A percentile compares a stretch with the other conserved stretches of the same genome.
Evolutionary conservation across 2,888 invertebrate genomes (phyloP).

Genomic region (Morpho achilles): DNA sequence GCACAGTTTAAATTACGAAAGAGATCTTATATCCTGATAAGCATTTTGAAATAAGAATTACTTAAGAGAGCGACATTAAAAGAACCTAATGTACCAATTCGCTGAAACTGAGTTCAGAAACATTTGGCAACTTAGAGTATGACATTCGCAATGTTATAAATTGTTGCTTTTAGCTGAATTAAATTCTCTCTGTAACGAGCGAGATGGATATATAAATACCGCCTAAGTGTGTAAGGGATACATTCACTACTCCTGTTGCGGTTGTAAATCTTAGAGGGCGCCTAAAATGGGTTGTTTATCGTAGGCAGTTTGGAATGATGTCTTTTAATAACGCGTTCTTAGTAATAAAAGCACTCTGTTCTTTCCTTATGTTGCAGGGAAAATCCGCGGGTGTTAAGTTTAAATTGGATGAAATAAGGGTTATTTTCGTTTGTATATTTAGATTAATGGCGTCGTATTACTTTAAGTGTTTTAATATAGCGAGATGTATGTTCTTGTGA

Average conservation of each 20-base stretch:
- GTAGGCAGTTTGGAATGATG: slow-evolving; percentile 52
- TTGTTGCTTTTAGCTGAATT: slow-evolving; percentile 42
- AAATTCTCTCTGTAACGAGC: slow-evolving; percentile 30
- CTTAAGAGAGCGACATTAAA: slow-evolving; percentile 2
- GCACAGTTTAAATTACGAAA: too few relatives aligned
- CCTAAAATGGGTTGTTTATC: slow-evolving; percentile 56
- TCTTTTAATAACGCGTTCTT: slow-evolving; percentile 31
- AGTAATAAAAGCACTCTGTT: slow-evolving; percentile 41
- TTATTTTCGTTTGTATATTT: slow-evolving; percentile 19
- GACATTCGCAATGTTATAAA: slow-evolving; percentile 32
- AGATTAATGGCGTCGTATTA: slow-evolving; percentile 20
- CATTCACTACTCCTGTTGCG: slow-evolving; percentile 14
- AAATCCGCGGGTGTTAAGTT: slow-evolving; percentile 20
- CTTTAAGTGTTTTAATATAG: slow-evolving; percentile 26
- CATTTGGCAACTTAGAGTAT: slow-evolving; percentile 31
- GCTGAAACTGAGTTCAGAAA: slow-evolving; percentile 18
- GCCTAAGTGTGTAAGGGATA: slow-evolving; percentile 20
- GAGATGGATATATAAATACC: slow-evolving; percentile 17
- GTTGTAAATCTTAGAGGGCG: slow-evolving; percentile 31
- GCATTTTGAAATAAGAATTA: not conserved
- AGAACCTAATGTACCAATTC: slow-evolving; percentile 18
- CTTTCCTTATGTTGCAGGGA: slow-evolving; percentile 24
- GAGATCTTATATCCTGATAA: too few relatives aligned
- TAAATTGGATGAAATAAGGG: slow-evolving; percentile 17
- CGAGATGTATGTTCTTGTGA: slow-evolving; percentile 14